Evolutionary conservation across 2,113 vertebrate genomes (phyloP).

Genomic region (Pagrus major): DNA sequence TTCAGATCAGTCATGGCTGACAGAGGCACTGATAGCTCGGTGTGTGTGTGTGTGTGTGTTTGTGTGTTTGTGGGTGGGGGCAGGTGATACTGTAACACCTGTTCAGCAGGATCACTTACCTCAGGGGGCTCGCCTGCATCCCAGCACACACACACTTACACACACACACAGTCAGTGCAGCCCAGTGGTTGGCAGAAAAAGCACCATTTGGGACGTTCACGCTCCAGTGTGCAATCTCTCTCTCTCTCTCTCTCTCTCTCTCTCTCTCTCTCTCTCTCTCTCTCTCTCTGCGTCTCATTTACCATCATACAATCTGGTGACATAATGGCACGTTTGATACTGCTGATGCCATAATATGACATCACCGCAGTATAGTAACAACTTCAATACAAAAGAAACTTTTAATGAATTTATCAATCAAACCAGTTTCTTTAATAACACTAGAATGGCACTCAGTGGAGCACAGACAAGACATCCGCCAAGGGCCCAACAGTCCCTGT

Average conservation of each 20-base stretch:
- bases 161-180: slow-evolving; percentile 34
- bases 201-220: slow-evolving; percentile 80
- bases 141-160: slow-evolving; percentile 24
- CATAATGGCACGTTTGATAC: slow-evolving; percentile 9
- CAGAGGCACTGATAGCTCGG: neutral
- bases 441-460: too few relatives aligned
- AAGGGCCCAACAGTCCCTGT: too few relatives aligned
- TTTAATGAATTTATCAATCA: too few relatives aligned
- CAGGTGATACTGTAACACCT: slow-evolving; percentile 81
- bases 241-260: slow-evolving; percentile 24
- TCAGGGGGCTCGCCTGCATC: slow-evolving; percentile 61
- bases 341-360: slow-evolving; percentile 17
- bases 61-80: slow-evolving; percentile 34
- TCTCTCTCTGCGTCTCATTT: slow-evolving; percentile 24
- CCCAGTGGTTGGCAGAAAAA: slow-evolving; percentile 68
- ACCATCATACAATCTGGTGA: slow-evolving; percentile 19
- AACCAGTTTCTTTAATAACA: too few relatives aligned
- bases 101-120: slow-evolving; percentile 79
- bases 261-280: slow-evolving; percentile 24
- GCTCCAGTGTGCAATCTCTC: slow-evolving; percentile 77
- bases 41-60: slow-evolving; percentile 26
- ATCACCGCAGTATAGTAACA: neutral
- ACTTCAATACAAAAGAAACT: neutral
- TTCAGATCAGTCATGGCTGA: slow-evolving; percentile 60
- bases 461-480: too few relatives aligned